phyloP scores from a whole-genome alignment of 92 coral and sea anemone species.

The Phenganax subtilis region DNA sequence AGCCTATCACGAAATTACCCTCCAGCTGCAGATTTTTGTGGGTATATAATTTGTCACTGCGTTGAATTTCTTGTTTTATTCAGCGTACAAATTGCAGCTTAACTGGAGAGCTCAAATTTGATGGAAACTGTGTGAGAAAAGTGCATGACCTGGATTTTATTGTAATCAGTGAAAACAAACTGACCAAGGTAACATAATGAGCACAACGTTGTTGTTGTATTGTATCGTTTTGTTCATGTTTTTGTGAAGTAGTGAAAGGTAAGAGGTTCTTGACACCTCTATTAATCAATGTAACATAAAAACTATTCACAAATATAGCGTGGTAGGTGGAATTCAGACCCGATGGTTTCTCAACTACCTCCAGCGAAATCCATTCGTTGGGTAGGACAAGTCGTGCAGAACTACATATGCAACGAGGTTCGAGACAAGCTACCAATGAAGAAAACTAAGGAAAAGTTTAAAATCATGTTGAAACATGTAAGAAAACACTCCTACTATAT shows the following conservation, averaged over 20 bases:
- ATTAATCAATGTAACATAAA: neutral
- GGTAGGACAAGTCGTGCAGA: conserved; percentile 27
- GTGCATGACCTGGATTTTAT: conserved; percentile 50
- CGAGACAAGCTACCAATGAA: conserved; percentile 37
- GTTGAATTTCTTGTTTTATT: neutral
- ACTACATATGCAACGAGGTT: conserved; percentile 28
- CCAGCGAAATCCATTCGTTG: neutral
- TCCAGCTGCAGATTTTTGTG: neutral
- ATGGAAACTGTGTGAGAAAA: conserved; percentile 50
- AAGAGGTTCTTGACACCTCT: neutral
- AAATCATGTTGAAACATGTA: conserved; percentile 25
- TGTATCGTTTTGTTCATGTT: neutral
- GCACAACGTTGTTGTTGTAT: neutral
- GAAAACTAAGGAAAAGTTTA: conserved; percentile 18
- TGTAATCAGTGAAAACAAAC: conserved; percentile 4
- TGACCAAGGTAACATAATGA: neutral
- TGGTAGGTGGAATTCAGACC: conserved; percentile 28
- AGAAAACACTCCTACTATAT: neutral
- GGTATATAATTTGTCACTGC: neutral
- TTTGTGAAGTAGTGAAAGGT: neutral
- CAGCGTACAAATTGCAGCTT: conserved; percentile 47
- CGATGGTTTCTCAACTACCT: conserved; percentile 1
- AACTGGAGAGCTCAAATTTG: conserved; percentile 60
- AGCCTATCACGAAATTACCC: too few relatives aligned
- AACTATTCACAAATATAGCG: neutral